A percentile compares a stretch with the other conserved stretches of the same genome.
phyloP scores from a whole-genome alignment of 2,888 invertebrate species.

The Gisinianus flammeolus region DNA sequence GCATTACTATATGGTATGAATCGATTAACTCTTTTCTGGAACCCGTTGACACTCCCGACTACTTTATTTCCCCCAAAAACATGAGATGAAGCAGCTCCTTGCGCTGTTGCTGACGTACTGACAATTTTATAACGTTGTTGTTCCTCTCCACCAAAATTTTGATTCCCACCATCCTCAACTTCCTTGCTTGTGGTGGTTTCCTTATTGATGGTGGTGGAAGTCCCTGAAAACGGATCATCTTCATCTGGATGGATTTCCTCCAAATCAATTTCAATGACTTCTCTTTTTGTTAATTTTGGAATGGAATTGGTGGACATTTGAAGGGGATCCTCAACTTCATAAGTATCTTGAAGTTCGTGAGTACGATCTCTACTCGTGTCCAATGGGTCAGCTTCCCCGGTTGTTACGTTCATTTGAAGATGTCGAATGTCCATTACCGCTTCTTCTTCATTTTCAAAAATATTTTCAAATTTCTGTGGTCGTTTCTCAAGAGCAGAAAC shows the following conservation, averaged over 20 bases:
- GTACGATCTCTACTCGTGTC: not conserved
- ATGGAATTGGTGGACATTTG: not conserved
- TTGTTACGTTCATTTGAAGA: not conserved
- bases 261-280: slow-evolving; percentile 2
- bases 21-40: not conserved
- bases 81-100: not conserved
- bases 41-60: not conserved
- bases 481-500: not conserved
- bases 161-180: no score
- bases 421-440: not conserved
- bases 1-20: slow-evolving; percentile 3
- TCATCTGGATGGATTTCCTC: not conserved
- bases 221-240: not conserved
- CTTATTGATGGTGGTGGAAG: no score
- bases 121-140: not conserved
- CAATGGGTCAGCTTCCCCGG: slow-evolving; percentile 11
- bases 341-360: not conserved
- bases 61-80: not conserved
- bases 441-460: slow-evolving; percentile 31
- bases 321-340: not conserved
- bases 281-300: slow-evolving; percentile 2
- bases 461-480: not conserved
- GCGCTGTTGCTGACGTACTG: not conserved
- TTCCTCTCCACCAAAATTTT: not conserved
- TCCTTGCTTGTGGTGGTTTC: no score